phyloP scores from a whole-genome alignment of 2,797 vertebrate species.

The Peromyscus melanophrys region DNA sequence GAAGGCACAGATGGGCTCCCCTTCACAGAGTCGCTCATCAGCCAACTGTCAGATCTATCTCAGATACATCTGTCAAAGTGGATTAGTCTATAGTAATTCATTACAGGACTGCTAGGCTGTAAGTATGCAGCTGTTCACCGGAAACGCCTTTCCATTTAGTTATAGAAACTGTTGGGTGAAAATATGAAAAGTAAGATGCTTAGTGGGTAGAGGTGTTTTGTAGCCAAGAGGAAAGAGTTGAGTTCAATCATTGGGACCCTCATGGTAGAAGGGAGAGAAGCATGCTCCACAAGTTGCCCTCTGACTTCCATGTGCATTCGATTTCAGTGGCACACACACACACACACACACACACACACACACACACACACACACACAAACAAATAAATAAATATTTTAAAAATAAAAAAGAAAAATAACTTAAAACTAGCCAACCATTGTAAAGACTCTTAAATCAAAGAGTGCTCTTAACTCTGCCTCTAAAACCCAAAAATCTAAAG shows the following conservation, averaged over 20 bases:
- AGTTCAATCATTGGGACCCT: background rate
- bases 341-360: background rate
- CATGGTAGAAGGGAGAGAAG: background rate
- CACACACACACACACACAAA: background rate
- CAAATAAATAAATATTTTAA: background rate
- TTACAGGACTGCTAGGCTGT: background rate
- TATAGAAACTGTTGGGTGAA: background rate
- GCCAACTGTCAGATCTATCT: background rate
- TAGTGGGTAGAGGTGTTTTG: too few species aligned
- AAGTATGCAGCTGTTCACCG: background rate
- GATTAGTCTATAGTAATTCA: accelerated
- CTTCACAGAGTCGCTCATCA: background rate
- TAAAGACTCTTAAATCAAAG: background rate
- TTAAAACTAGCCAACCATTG: too few species aligned
- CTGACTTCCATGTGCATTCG: background rate
- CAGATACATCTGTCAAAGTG: background rate
- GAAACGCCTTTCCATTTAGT: background rate
- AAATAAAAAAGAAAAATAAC: background rate
- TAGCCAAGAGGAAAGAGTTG: background rate
- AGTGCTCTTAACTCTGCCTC: background rate
- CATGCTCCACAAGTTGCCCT: background rate
- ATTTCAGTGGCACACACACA: background rate
- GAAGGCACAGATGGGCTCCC: background rate
- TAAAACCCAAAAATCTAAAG: background rate
- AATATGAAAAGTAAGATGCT: background rate